Evolutionary conservation across 2,888 invertebrate genomes (phyloP), one percentile per base, ranked within the genome.

Genomic region (Chromoteleia sp.): DNA sequence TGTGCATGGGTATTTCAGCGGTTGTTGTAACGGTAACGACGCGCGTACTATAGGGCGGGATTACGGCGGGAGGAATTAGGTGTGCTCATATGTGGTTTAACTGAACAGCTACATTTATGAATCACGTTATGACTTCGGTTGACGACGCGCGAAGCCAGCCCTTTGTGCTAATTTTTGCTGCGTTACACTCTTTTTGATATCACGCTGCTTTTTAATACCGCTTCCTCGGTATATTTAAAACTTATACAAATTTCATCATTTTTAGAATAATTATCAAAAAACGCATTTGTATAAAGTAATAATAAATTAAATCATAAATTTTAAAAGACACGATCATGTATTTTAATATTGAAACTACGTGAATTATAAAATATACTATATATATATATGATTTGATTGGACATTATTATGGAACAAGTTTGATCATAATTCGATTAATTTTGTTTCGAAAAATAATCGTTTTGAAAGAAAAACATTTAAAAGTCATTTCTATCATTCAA

Each of bases 11-110:
- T 52, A 70, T 63, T 75, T 68, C 36, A 58, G 17, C 58, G 17
- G 61, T 50, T 36, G 48, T 48, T 73, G 41, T 73, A 74, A 74
- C 58, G 41, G 14, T 61, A 75, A 65, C 65, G 67, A 52, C 65
- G 54, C 59, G 29, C 58, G 50, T 45, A 54, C n/a, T 67, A 50
- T 71, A 67, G 65, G 59, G 65, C 12, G 30, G 54, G 68, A 76
- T 81, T 81, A 76, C 56, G 6, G 52, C 52, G 67, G 54, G 76
- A 81, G 81, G 76, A 81, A 81, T 81, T 81, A 81, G 81, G 81
- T 58, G 75, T 52, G 59, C 76, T 81, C 71, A 76, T 81, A 71
- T 76, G 71, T 71, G 81, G 75, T 81, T 81, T 75, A 81, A 81
- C 75, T 65, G 75, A 81, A 81, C 71, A 65, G 75, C 65, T 71